These are phyloP conservation scores for Standfussiana lucernea DNA, from an alignment of 2,888 invertebrate species.

Conservation along the genomic window DNA sequence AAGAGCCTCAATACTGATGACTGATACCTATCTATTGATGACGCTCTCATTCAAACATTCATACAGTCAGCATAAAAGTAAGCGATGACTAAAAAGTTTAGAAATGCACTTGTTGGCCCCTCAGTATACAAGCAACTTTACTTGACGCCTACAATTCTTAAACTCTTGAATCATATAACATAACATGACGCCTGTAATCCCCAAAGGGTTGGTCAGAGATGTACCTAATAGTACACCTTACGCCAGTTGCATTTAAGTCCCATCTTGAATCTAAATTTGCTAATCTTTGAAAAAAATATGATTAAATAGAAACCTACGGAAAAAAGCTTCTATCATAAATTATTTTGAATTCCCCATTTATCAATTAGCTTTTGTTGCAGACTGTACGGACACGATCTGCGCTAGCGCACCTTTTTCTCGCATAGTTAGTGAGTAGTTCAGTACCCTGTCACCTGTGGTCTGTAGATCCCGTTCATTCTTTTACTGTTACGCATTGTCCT, in stretches of 20 bases:
- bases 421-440: conserved; percentile 40
- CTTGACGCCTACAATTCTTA: background rate
- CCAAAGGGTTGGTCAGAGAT: background rate
- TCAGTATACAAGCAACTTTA: background rate
- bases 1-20: conserved; percentile 53
- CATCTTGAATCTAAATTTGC: background rate
- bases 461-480: conserved; percentile 41
- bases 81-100: background rate
- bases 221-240: background rate
- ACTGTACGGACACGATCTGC: conserved; percentile 32
- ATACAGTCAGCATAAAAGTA: conserved; percentile 24
- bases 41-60: conserved; percentile 47
- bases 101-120: background rate
- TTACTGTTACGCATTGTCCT: conserved; percentile 51
- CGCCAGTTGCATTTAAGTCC: background rate
- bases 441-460: conserved; percentile 49
- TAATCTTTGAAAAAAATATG: background rate
- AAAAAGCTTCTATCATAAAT: background rate
- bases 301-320: no score
- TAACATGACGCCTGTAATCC: background rate
- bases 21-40: conserved; percentile 63
- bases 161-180: background rate
- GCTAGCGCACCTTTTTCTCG: conserved; percentile 50
- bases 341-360: background rate
- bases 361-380: background rate